Conservation (phyloP, 2,888 invertebrate genomes). For the Pecten maximus region DNA sequence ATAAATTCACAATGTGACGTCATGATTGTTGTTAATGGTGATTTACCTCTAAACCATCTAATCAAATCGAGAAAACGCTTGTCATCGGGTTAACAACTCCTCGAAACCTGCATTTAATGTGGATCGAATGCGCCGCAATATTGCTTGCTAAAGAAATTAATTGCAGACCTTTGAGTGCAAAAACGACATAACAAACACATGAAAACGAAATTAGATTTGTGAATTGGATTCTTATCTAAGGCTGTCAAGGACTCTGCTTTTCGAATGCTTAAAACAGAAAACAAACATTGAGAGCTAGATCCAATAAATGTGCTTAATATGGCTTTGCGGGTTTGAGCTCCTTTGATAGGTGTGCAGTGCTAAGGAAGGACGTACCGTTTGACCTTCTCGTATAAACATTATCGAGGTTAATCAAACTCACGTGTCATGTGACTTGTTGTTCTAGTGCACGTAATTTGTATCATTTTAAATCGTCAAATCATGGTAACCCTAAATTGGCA, state of each 20-base stretch:
- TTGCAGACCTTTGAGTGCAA: neutral
- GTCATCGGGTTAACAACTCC: too few relatives aligned
- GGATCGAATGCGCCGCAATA: neutral
- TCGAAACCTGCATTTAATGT: neutral
- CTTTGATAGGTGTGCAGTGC: neutral
- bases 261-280: neutral
- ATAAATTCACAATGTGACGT: too few relatives aligned
- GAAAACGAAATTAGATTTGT: neutral
- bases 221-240: neutral
- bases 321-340: neutral
- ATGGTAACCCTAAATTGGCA: too few relatives aligned
- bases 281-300: neutral
- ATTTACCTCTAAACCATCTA: too few relatives aligned
- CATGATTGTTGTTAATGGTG: too few relatives aligned
- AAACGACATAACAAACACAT: neutral
- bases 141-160: neutral
- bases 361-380: neutral
- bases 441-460: too few relatives aligned
- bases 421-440: too few relatives aligned
- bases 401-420: too few relatives aligned
- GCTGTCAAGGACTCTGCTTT: neutral
- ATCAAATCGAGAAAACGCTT: too few relatives aligned
- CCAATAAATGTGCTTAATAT: neutral
- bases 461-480: too few relatives aligned
- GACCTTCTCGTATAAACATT: too few relatives aligned